A percentile compares a stretch with the other conserved stretches of the same genome.
Conservation (phyloP, 2,888 invertebrate genomes). For the Torymus texanus region DNA sequence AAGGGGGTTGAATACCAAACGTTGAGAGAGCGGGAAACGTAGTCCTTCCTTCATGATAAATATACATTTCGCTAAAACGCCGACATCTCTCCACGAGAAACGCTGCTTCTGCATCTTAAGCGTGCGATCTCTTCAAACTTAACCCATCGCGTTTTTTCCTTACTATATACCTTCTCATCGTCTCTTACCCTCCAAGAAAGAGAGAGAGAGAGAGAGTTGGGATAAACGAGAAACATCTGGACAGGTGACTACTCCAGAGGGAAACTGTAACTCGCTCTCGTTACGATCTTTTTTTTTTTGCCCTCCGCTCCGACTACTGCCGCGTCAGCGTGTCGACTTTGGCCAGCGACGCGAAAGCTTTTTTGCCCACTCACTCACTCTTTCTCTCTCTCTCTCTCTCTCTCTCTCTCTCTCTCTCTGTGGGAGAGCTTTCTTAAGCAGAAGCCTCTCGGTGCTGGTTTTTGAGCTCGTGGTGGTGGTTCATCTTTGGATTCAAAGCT, state of each 20-base stretch:
- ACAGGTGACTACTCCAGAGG: not conserved
- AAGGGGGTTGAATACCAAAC: too few relatives aligned
- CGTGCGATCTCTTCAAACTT: too few relatives aligned
- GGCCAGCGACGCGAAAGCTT: slow-evolving; percentile 12
- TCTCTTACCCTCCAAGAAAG: too few relatives aligned
- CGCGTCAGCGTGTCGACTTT: not conserved
- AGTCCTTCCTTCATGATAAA: too few relatives aligned
- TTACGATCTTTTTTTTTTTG: not conserved
- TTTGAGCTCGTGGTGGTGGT: not conserved
- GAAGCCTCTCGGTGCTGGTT: not conserved
- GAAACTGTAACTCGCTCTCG: slow-evolving; percentile 18
- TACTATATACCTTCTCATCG: too few relatives aligned
- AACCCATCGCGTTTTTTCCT: too few relatives aligned
- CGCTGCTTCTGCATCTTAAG: too few relatives aligned
- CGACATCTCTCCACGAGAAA: too few relatives aligned
- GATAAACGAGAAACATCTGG: slow-evolving; percentile 16
- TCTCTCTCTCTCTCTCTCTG: not conserved
- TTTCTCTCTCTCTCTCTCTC: not conserved
- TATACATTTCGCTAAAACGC: too few relatives aligned
- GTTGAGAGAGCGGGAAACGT: too few relatives aligned
- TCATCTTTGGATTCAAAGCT: slow-evolving; percentile 51
- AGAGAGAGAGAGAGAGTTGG: too few relatives aligned
- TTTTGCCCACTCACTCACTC: not conserved
- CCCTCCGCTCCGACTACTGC: not conserved
- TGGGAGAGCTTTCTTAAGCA: slow-evolving; percentile 5